These are phyloP conservation scores for Zosterops hypoxanthus DNA, from an alignment of 2,113 vertebrate species.

Conservation along the genomic window DNA sequence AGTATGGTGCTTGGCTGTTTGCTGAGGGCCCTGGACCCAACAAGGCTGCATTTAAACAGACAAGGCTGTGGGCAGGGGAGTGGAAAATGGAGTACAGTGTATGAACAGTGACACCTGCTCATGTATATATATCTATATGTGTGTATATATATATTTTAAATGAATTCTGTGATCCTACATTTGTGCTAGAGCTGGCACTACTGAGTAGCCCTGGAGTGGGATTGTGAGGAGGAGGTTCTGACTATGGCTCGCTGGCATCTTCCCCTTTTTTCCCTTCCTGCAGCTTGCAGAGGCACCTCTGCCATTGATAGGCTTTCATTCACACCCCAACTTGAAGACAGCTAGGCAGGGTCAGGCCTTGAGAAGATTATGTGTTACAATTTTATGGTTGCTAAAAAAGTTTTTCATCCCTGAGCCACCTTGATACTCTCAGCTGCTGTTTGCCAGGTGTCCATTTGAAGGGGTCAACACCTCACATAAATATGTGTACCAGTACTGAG, in stretches of 20 bases:
- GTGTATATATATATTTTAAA: not conserved
- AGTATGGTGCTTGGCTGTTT: not conserved
- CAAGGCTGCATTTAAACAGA: not conserved
- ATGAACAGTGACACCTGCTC: not conserved
- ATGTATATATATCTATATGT: accelerated
- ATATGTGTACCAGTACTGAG: not conserved
- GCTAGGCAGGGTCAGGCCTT: not conserved
- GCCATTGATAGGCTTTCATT: not conserved
- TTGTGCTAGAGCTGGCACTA: not conserved
- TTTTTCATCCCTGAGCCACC: not conserved
- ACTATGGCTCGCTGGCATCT: not conserved
- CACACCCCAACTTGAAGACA: not conserved
- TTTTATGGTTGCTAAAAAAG: not conserved
- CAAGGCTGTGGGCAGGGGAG: not conserved
- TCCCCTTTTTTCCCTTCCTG: not conserved
- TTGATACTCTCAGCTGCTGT: not conserved
- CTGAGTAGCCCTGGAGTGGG: not conserved
- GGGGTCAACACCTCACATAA: not conserved
- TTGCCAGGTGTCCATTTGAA: not conserved
- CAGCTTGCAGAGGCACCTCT: not conserved
- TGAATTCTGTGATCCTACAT: not conserved
- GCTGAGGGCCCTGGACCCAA: not conserved
- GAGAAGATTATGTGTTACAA: not conserved
- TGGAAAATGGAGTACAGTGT: not conserved
- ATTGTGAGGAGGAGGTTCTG: not conserved